Conservation (phyloP, 2,888 invertebrate species). For the Drosophila engyochracea region DNA sequence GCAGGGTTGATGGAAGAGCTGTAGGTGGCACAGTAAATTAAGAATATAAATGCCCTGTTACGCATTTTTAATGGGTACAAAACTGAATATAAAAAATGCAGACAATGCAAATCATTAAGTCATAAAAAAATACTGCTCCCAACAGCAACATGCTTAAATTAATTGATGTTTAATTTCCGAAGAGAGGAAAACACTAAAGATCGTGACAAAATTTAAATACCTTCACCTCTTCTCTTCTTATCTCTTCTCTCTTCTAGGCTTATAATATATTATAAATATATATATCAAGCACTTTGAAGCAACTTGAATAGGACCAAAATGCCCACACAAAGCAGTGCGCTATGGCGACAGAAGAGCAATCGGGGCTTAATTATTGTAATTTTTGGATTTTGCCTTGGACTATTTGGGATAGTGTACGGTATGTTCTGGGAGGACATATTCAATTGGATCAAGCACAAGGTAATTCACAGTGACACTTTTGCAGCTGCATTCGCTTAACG, state of each 20-base stretch:
- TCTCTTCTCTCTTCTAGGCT: background rate
- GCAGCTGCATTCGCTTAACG: constrained; percentile 68
- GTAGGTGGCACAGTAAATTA: background rate
- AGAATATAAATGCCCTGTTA: background rate
- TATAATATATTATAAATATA: background rate
- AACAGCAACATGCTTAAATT: background rate
- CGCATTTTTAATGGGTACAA: background rate
- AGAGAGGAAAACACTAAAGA: background rate
- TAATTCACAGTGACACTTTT: constrained; percentile 52
- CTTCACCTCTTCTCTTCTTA: constrained; percentile 19
- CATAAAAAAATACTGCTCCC: background rate
- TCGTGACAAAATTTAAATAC: background rate
- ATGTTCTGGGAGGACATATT: constrained; percentile 85
- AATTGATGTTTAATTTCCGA: background rate
- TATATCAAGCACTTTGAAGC: constrained; percentile 6
- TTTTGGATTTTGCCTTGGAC: constrained; percentile 77
- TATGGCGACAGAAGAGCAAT: constrained; percentile 70
- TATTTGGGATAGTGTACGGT: constrained; percentile 81
- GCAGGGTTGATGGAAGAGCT: background rate
- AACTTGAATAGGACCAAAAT: constrained; percentile 42
- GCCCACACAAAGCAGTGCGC: constrained; percentile 75
- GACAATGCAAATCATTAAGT: background rate
- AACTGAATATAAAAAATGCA: background rate
- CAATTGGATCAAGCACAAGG: constrained; percentile 83
- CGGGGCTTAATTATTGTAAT: constrained; percentile 74